Conservation (phyloP, 2,113 vertebrate genomes). For the Percopsis transmontana region DNA sequence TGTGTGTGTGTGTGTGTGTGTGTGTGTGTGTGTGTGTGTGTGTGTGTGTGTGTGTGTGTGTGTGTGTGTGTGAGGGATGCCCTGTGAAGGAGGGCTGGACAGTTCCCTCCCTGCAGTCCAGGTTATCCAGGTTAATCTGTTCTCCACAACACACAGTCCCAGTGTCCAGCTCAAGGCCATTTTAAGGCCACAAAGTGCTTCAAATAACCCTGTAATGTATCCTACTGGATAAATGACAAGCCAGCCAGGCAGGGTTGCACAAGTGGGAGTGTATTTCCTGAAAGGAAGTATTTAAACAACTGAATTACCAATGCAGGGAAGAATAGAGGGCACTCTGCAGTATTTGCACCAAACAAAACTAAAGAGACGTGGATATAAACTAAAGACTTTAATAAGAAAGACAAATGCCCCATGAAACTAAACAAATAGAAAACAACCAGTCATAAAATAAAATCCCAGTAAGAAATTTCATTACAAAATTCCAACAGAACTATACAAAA, state of each 20-base stretch:
- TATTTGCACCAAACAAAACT: too few species aligned
- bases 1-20: slow-evolving; percentile 5
- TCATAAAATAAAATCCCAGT: background rate
- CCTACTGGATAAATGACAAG: slow-evolving; percentile 54
- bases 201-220: slow-evolving; percentile 33
- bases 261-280: slow-evolving; percentile 53
- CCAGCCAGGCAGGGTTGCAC: slow-evolving; percentile 33
- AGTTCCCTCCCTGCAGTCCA: slow-evolving; percentile 25
- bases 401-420: background rate
- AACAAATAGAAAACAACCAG: background rate
- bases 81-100: slow-evolving; percentile 23
- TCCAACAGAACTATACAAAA: background rate
- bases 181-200: slow-evolving; percentile 17
- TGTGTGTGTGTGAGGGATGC: slow-evolving; percentile 39
- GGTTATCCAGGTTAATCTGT: slow-evolving; percentile 63
- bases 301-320: slow-evolving; percentile 30
- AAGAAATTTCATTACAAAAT: background rate
- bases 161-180: slow-evolving; percentile 11
- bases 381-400: slow-evolving; percentile 22
- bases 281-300: slow-evolving; percentile 42
- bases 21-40: slow-evolving; percentile 1
- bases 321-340: background rate
- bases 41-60: slow-evolving; percentile 5
- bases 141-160: slow-evolving; percentile 28
- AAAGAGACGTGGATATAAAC: background rate